Evolutionary conservation across 2,888 invertebrate genomes (phyloP).

Genomic region (Trichopoda pennipes): DNA sequence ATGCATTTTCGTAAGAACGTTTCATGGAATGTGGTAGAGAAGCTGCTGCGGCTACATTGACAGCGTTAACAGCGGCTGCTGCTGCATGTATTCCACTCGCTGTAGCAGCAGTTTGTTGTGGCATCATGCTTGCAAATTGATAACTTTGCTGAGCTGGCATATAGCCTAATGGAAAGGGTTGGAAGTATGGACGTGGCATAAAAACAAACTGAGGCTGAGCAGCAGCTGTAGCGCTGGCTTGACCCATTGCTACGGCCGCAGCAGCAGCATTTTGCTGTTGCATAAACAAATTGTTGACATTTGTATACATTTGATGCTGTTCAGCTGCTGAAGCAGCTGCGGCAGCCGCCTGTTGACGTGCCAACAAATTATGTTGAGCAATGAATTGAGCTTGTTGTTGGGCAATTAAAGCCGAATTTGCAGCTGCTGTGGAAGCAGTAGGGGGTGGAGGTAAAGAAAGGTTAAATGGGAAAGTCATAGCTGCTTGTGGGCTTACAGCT

Average conservation of each 20-base stretch:
- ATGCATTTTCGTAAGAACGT: constrained; percentile 87
- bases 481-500: constrained; percentile 70
- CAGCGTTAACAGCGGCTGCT: constrained; percentile 67
- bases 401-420: constrained; percentile 81
- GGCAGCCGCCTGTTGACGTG: constrained; percentile 85
- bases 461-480: constrained; percentile 76
- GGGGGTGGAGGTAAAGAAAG: constrained; percentile 78
- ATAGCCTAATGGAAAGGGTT: constrained; percentile 78
- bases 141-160: constrained; percentile 72
- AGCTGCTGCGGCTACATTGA: constrained; percentile 66
- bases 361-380: constrained; percentile 86
- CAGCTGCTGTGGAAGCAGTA: constrained; percentile 70
- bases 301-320: constrained; percentile 75
- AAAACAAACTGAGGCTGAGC: constrained; percentile 79
- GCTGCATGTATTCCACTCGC: constrained; percentile 68
- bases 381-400: constrained; percentile 84
- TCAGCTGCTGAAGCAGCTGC: constrained; percentile 80
- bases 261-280: constrained; percentile 74
- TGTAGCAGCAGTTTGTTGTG: constrained; percentile 66
- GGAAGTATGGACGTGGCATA: constrained; percentile 79
- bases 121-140: constrained; percentile 74
- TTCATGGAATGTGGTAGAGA: constrained; percentile 82
- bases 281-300: constrained; percentile 74
- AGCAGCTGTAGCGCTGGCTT: constrained; percentile 66
- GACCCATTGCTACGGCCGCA: constrained; percentile 71